A percentile compares a stretch with the other conserved stretches of the same genome.
Conservation (phyloP, 92 coral and sea anemone species). For the Porites cylindrica region DNA sequence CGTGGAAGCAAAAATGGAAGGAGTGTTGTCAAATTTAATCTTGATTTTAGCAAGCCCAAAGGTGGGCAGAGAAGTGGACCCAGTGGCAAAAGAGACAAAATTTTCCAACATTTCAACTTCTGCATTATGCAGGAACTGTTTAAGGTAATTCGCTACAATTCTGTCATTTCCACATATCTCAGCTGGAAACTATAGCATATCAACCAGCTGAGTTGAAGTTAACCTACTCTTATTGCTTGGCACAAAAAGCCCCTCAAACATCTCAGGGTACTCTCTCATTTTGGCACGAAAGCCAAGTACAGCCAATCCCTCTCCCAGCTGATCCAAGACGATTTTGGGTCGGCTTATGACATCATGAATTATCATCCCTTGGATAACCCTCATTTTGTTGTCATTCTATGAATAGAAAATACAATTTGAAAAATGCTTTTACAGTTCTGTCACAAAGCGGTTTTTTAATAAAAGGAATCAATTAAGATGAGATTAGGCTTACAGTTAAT, state of each 20-base stretch:
- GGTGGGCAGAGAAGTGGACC: constrained; percentile 67
- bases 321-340: constrained; percentile 67
- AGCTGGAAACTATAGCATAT: constrained; percentile 65
- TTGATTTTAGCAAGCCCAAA: constrained; percentile 68
- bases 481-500: background rate
- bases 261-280: constrained; percentile 61
- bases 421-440: constrained; percentile 8
- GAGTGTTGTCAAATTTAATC: constrained; percentile 61
- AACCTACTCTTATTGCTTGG: constrained; percentile 37
- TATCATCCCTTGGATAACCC: constrained; percentile 53
- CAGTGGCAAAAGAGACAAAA: constrained; percentile 62
- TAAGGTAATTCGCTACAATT: constrained; percentile 53
- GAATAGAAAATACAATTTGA: background rate
- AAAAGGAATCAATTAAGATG: background rate
- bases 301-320: constrained; percentile 61
- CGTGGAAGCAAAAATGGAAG: constrained; percentile 79
- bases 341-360: constrained; percentile 68
- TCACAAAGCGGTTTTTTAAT: background rate
- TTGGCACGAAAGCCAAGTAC: constrained; percentile 58
- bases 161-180: constrained; percentile 46
- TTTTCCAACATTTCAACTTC: constrained; percentile 40
- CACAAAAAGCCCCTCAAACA: constrained; percentile 67
- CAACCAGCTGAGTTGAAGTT: constrained; percentile 38
- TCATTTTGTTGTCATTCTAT: constrained; percentile 50
- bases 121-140: constrained; percentile 50